Evolutionary conservation across 2,113 vertebrate species (phyloP).

Genomic region (Hepsetus odoe): DNA sequence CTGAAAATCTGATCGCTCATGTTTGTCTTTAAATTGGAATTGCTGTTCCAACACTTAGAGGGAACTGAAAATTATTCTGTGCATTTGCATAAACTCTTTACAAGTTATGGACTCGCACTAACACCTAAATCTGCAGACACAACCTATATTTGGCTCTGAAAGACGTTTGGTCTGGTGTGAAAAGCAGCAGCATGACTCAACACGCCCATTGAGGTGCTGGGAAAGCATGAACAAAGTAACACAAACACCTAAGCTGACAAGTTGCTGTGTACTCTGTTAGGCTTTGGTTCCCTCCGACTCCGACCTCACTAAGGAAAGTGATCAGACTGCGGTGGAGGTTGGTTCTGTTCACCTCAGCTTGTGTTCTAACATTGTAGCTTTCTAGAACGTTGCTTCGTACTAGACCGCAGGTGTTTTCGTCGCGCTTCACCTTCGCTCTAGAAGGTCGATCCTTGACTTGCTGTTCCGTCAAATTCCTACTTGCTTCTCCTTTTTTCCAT

Average conservation of each 20-base stretch:
- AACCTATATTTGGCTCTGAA: background rate
- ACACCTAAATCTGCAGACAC: background rate
- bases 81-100: background rate
- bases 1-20: too few relatives aligned
- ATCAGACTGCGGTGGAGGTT: slow-evolving; percentile 67
- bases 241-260: slow-evolving; percentile 28
- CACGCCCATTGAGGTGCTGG: slow-evolving; percentile 1
- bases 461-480: background rate
- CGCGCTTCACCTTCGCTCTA: background rate
- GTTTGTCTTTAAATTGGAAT: too few relatives aligned
- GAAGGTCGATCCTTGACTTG: too few relatives aligned
- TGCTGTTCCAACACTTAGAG: background rate
- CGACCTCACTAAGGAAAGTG: slow-evolving; percentile 56
- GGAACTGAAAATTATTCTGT: background rate
- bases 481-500: background rate
- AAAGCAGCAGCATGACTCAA: slow-evolving; percentile 9
- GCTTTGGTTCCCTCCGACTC: slow-evolving; percentile 71
- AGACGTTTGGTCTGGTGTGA: background rate
- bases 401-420: background rate
- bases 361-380: slow-evolving; percentile 12
- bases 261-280: slow-evolving; percentile 65
- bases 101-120: too few relatives aligned
- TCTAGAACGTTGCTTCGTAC: background rate
- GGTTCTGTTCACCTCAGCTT: slow-evolving; percentile 55
- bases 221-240: slow-evolving; percentile 5